A percentile compares a stretch with the other conserved stretches of the same genome.
These are phyloP conservation scores for Oceanites oceanicus DNA, from an alignment of 2,113 vertebrate genomes.

Conservation along the genomic window DNA sequence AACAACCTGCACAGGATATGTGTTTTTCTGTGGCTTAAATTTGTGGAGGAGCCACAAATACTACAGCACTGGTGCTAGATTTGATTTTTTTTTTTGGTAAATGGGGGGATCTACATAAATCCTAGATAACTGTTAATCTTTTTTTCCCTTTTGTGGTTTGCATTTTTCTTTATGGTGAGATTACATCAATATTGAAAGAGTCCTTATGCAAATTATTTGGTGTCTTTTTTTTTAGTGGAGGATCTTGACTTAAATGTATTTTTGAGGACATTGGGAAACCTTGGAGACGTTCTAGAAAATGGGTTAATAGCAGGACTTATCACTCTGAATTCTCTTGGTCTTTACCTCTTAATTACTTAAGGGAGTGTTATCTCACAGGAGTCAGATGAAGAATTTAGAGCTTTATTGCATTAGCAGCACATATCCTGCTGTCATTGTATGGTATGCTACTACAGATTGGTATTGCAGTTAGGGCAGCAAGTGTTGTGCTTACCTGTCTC, in stretches of 20 bases:
- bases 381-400: neutral
- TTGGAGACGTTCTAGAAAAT: rapidly evolving
- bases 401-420: neutral
- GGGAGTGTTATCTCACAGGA: neutral
- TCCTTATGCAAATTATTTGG: neutral
- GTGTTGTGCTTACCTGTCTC: neutral
- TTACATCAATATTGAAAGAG: neutral
- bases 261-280: neutral
- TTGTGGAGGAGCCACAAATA: neutral
- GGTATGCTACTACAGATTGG: neutral
- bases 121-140: neutral
- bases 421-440: neutral
- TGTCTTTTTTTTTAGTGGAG: neutral
- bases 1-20: neutral
- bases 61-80: neutral
- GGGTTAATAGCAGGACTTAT: neutral
- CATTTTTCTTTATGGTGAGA: neutral
- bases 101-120: neutral
- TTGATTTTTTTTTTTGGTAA: neutral
- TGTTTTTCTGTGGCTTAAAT: neutral
- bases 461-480: neutral
- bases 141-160: neutral
- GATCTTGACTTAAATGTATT: neutral
- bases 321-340: neutral
- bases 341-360: neutral